These are phyloP conservation scores for Onychostruthus taczanowskii DNA, from an alignment of 2,113 vertebrate species.

Conservation along the genomic window DNA sequence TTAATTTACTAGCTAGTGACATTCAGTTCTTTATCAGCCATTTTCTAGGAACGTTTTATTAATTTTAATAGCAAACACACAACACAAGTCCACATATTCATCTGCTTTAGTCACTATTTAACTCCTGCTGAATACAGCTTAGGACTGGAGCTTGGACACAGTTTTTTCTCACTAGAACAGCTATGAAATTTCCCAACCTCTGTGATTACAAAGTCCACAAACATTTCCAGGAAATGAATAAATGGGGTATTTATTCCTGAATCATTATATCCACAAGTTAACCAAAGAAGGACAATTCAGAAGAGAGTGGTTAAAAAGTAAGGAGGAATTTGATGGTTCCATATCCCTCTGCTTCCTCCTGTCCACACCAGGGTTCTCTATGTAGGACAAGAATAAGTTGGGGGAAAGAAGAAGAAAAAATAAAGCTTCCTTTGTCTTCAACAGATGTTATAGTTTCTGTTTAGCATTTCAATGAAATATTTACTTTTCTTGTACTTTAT, in stretches of 20 bases:
- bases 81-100: background rate
- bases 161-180: background rate
- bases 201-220: background rate
- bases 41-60: background rate
- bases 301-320: background rate
- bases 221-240: background rate
- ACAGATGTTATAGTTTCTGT: background rate
- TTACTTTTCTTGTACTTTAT: constrained; percentile 35
- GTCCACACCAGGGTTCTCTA: background rate
- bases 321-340: background rate
- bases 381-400: background rate
- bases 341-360: background rate
- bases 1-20: background rate
- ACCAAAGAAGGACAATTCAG: background rate
- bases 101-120: background rate
- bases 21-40: background rate
- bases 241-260: background rate
- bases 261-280: background rate
- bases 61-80: background rate
- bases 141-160: background rate
- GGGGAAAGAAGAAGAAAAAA: background rate
- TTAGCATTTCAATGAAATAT: constrained; percentile 63
- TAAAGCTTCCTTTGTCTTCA: background rate
- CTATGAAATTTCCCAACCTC: background rate
- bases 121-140: background rate